phyloP scores from a whole-genome alignment of 1,140 invertebrate species.

The Gryllus bimaculatus region DNA sequence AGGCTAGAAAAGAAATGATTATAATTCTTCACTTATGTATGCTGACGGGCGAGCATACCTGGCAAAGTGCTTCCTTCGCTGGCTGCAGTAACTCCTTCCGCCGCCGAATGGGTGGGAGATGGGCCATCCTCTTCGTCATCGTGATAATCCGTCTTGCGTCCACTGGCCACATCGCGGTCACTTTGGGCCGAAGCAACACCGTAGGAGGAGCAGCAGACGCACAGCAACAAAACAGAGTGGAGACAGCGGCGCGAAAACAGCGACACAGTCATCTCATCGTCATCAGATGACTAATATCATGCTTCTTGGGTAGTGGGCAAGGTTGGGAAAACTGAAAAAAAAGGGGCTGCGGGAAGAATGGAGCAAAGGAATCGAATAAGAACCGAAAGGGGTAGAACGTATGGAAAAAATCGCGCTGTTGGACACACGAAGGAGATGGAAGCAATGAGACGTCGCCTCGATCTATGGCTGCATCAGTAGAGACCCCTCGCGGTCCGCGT shows the following conservation, averaged over 20 bases:
- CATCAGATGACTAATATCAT: neutral
- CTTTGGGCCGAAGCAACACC: neutral
- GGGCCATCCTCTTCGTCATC: neutral
- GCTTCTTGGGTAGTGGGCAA: neutral
- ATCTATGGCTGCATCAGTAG: neutral
- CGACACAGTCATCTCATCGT: slow-evolving; percentile 3
- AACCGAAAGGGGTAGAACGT: neutral
- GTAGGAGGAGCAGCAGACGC: neutral
- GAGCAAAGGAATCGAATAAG: neutral
- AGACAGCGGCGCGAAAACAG: neutral
- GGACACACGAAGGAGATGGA: neutral
- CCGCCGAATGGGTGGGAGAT: neutral
- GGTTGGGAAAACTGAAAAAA: neutral
- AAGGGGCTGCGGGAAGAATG: neutral
- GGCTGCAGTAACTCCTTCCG: neutral
- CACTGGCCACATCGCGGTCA: neutral
- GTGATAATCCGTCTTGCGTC: neutral
- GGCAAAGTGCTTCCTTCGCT: neutral
- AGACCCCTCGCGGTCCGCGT: neutral
- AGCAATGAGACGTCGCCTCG: neutral
- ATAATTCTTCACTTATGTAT: too few species aligned
- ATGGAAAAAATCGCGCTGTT: neutral
- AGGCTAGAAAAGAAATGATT: too few species aligned
- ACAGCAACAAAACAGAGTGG: slow-evolving; percentile 3
- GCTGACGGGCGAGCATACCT: neutral